Evolutionary conservation across 2,797 vertebrate species (phyloP), one percentile per base, ranked within the genome.

Genomic region (Lates japonicus): DNA sequence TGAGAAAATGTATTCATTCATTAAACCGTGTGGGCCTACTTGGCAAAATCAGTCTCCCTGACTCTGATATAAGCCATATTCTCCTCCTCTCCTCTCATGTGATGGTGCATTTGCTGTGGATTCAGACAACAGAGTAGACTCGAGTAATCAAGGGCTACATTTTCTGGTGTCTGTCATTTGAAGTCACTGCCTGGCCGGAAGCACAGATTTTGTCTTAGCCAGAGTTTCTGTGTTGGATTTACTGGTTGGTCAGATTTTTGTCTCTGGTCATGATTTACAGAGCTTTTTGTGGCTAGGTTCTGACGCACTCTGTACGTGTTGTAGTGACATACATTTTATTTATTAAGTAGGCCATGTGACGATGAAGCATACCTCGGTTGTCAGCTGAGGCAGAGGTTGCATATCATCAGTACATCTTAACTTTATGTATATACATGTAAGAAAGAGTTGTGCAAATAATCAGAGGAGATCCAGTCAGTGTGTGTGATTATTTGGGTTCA

Each of bases 1-100:
- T 67, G 78, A 83, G 76, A 80, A 78, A 67, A 64, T 82, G 22
- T 51, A 79, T 81, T 88, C 49, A 84, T 87, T 85, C 76, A 87
- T 87, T 85, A 80, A 83, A 82, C 77, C 82, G 70, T 46, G 31
- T 66, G 60, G 51, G 66, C 73, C 60, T 70, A 42, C 70, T 73
- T 68, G 71, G 68, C 57, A 71, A 25, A 57, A 58, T 78, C 33
- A 46, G 29, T 41, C 60, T 42, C 55, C n/a, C 35, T 58, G 31
- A 22, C 44, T 46, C 44, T 22, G 63, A 25, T 70, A 20, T 22
- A 22, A 29, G 49, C 42, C 70, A 37, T 41, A 37, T 9, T 58
- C 25, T n/a, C 22, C n/a, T 54, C 31, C 31, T 57, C 22, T 57
- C 49, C 22, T 57, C 49, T 59, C 20, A 44, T 75, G 46, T 64